Evolutionary conservation across 2,797 vertebrate genomes (phyloP).

Genomic region (Sarcoramphus papa): DNA sequence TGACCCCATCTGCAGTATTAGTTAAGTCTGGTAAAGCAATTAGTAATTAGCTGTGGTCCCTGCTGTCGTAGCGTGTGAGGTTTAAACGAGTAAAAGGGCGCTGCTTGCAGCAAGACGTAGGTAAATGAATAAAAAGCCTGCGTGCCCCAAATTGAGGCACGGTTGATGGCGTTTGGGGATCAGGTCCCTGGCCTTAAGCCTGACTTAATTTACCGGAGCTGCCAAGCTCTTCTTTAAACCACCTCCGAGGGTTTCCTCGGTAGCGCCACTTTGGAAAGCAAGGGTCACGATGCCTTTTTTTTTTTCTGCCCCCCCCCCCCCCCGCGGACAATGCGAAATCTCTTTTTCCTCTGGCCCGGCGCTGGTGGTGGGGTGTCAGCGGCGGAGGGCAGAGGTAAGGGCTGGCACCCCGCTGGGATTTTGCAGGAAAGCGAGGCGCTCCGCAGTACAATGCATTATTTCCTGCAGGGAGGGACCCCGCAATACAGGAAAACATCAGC

Average conservation of each 20-base stretch:
- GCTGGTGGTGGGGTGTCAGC: not conserved
- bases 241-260: not conserved
- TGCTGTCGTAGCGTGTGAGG: rapidly evolving
- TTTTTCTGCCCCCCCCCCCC: no score
- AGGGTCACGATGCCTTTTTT: rapidly evolving
- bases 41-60: not conserved
- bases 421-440: not conserved
- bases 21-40: not conserved
- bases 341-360: rapidly evolving
- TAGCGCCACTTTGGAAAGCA: not conserved
- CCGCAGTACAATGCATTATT: constrained; percentile 35
- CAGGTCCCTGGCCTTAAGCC: not conserved
- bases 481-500: constrained; percentile 50
- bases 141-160: rapidly evolving
- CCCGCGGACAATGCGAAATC: not conserved
- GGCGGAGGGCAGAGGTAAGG: not conserved
- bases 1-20: not conserved
- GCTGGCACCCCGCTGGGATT: not conserved
- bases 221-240: not conserved
- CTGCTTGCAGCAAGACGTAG: not conserved
- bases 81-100: not conserved
- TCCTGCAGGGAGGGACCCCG: constrained; percentile 52
- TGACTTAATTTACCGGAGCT: not conserved
- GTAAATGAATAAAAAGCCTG: not conserved
- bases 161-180: not conserved